A percentile compares a stretch with the other conserved stretches of the same genome.
Conservation (phyloP, 1,140 invertebrate genomes). For the Bombus polaris region DNA sequence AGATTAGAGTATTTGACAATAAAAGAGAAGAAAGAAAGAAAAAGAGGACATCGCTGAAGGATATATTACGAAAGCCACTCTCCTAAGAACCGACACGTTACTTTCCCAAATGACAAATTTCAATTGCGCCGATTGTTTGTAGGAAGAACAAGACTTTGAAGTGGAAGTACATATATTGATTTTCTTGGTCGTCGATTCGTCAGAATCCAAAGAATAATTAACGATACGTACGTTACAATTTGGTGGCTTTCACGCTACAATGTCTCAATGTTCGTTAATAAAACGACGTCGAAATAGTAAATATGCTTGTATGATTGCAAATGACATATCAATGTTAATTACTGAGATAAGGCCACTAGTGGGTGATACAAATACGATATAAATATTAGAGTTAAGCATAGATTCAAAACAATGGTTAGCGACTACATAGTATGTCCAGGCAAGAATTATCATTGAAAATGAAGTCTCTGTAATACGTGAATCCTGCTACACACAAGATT, state of each 20-base stretch:
- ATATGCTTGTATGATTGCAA: conserved; percentile 69
- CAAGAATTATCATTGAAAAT: conserved; percentile 43
- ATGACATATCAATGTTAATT: conserved; percentile 75
- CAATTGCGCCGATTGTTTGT: conserved; percentile 14
- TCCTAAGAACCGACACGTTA: conserved; percentile 18
- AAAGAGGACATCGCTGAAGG: background rate
- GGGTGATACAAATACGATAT: conserved; percentile 81
- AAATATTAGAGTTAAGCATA: conserved; percentile 78
- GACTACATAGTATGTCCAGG: conserved; percentile 60
- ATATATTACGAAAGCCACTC: conserved; percentile 48
- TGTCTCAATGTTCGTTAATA: conserved; percentile 54
- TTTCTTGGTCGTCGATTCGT: conserved; percentile 33
- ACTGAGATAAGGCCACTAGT: conserved; percentile 82
- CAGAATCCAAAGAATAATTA: conserved; percentile 29
- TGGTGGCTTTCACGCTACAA: conserved; percentile 37
- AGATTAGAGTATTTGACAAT: conserved; percentile 55
- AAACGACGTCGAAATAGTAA: conserved; percentile 68
- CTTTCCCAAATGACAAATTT: conserved; percentile 18
- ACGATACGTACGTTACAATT: conserved; percentile 35
- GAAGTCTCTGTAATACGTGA: conserved; percentile 26
- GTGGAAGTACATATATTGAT: conserved; percentile 49
- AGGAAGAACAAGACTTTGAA: conserved; percentile 68
- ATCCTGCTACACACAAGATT: conserved; percentile 36
- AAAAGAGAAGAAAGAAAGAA: conserved; percentile 33
- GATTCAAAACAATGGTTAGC: conserved; percentile 71